phyloP scores from a whole-genome alignment of 2,797 vertebrate species.

The Darevskia mixta region DNA sequence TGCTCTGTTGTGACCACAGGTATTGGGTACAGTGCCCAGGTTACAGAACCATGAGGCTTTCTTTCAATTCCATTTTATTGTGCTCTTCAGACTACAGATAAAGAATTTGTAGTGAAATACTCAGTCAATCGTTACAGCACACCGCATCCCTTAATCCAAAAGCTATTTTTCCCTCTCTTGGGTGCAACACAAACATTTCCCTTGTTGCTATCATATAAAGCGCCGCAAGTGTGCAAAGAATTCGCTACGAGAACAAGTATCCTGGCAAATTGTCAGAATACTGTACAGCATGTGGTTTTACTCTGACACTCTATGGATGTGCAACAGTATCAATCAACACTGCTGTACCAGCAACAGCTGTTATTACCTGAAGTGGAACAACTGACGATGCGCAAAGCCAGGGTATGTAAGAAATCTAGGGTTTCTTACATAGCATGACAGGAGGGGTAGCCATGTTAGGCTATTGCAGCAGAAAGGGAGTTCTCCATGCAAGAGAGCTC shows the following conservation, averaged over 20 bases:
- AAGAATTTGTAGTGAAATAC: neutral
- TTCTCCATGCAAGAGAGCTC: too few species aligned
- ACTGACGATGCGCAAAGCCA: neutral
- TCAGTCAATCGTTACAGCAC: neutral
- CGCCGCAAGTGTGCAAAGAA: neutral
- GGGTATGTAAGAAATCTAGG: neutral
- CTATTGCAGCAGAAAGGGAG: too few species aligned
- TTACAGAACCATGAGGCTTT: neutral
- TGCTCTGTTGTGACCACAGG: neutral
- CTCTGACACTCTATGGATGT: neutral
- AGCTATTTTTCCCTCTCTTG: neutral
- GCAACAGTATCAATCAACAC: neutral
- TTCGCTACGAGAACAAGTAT: neutral
- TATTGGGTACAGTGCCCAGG: neutral
- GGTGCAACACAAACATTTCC: neutral
- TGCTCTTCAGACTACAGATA: neutral
- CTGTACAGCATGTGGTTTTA: neutral
- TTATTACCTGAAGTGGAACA: neutral
- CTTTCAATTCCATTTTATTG: neutral
- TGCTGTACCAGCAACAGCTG: neutral
- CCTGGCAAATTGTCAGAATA: neutral
- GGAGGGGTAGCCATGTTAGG: too few species aligned
- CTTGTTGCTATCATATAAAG: neutral
- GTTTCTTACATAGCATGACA: neutral
- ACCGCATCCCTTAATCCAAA: neutral